Evolutionary conservation across 2,113 vertebrate species (phyloP).

Genomic region (Callionymus lyra): DNA sequence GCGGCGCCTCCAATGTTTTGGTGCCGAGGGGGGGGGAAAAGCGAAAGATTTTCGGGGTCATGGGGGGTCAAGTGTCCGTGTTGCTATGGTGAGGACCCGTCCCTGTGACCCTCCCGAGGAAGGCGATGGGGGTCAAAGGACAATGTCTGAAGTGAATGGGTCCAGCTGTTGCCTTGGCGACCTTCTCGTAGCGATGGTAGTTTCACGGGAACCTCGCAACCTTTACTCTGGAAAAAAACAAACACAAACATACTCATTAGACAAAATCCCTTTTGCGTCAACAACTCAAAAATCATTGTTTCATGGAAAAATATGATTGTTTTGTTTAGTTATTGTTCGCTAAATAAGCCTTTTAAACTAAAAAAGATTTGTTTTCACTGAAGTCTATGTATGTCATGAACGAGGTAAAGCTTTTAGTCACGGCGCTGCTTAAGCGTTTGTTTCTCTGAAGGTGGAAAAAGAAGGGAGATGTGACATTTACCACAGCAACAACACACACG

Average conservation of each 20-base stretch:
- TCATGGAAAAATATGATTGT: too few species aligned
- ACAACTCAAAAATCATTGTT: too few species aligned
- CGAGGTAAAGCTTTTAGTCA: too few species aligned
- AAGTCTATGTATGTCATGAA: too few species aligned
- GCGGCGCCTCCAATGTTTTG: constrained; percentile 46
- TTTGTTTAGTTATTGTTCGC: too few species aligned
- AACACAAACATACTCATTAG: constrained; percentile 3
- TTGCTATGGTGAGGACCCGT: constrained; percentile 51
- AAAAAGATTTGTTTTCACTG: too few species aligned
- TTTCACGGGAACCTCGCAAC: constrained; percentile 22
- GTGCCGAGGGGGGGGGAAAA: constrained; percentile 36
- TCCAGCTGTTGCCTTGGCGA: constrained; percentile 60
- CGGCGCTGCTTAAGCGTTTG: too few species aligned
- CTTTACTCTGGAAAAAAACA: constrained; percentile 53
- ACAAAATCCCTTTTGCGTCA: too few species aligned
- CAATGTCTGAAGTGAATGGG: constrained; percentile 38
- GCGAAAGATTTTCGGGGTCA: constrained; percentile 37
- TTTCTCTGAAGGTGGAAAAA: too few species aligned
- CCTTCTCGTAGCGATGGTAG: constrained; percentile 37
- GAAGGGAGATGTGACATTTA: not conserved
- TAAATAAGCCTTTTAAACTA: too few species aligned
- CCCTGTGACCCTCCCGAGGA: constrained; percentile 41
- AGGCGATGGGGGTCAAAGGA: constrained; percentile 43
- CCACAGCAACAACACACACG: constrained; percentile 11
- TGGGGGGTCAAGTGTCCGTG: constrained; percentile 60